Evolutionary conservation across 2,797 vertebrate genomes (phyloP), one percentile per base, ranked within the genome.

Genomic region (Enteromius trimaculatus): DNA sequence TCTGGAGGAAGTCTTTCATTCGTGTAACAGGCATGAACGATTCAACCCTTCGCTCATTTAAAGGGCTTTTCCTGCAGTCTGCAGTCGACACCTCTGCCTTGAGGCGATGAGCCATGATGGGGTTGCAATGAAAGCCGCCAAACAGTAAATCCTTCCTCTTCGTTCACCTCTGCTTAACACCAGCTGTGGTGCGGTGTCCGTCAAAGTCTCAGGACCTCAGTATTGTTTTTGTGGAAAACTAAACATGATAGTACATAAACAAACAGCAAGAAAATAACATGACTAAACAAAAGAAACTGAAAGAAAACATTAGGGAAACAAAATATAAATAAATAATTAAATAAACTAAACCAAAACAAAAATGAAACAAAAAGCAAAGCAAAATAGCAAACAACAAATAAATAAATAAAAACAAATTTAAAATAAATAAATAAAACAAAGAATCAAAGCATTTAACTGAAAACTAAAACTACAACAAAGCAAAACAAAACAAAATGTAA

Each of bases 71-170:
- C 81, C 91, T 93, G 92, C 94, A 90, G 92, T 90, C 92, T 91
- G 79, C 85, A 91, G 90, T 92, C 93, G 92, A 94, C 94, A 95
- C 94, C 93, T 94, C 92, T 51, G 76, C 92, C 94, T 94, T 90
- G 90, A 91, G 94, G 93, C 93, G 91, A 92, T 94, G 93, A 92
- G 92, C 92, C 88, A 89, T 93, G 93, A 93, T 93, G 93, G 93
- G 93, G 91, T 94, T 93, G 93, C 92, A 94, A 93, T 94, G 94
- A 94, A 94, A 92, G 90, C 93, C 92, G 92, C 93, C 92, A 91
- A 92, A 94, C 91, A 93, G 93, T 92, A 94, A 95, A 93, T 92
- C 91, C 91, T 89, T 87, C 70, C 0, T 88, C 91, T 93, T 91
- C 91, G 91, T 90, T 94, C 93, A 93, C 89, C 88, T 82, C 9